Conservation (phyloP, 1,140 invertebrate genomes). For the Amyelois transitella region DNA sequence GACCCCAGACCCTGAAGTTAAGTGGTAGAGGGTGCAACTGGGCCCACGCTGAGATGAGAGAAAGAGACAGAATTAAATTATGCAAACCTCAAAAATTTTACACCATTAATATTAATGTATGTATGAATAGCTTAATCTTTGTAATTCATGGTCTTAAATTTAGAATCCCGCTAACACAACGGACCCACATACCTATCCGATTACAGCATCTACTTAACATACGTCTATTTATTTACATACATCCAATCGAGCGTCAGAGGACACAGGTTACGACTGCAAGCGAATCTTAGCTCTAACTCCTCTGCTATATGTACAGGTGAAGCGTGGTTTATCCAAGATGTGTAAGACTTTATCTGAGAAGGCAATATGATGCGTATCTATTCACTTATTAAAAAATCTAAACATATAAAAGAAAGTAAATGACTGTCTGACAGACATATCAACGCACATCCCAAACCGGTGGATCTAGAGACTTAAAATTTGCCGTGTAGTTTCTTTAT, state of each 20-base stretch:
- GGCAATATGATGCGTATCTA: not conserved
- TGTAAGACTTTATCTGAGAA: not conserved
- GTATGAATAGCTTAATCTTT: no score
- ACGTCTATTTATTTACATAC: constrained; percentile 28
- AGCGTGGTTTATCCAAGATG: not conserved
- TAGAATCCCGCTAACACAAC: not conserved
- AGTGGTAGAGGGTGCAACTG: no score
- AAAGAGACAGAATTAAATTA: no score
- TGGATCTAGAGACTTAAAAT: no score
- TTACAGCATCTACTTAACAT: constrained; percentile 13
- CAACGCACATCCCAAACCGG: no score
- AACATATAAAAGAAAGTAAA: no score
- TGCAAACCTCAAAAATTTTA: no score
- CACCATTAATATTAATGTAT: no score
- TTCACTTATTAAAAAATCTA: not conserved
- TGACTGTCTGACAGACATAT: no score
- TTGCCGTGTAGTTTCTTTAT: no score
- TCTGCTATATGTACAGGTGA: constrained; percentile 9
- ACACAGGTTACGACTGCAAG: constrained; percentile 11
- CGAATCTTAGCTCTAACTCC: constrained; percentile 5
- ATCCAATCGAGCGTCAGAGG: constrained; percentile 20
- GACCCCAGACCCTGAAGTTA: no score
- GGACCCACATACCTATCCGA: constrained; percentile 1
- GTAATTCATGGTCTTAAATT: not conserved
- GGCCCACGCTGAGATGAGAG: no score